Conservation (phyloP, 2,113 vertebrate species). For the Atlantisia rogersi region DNA sequence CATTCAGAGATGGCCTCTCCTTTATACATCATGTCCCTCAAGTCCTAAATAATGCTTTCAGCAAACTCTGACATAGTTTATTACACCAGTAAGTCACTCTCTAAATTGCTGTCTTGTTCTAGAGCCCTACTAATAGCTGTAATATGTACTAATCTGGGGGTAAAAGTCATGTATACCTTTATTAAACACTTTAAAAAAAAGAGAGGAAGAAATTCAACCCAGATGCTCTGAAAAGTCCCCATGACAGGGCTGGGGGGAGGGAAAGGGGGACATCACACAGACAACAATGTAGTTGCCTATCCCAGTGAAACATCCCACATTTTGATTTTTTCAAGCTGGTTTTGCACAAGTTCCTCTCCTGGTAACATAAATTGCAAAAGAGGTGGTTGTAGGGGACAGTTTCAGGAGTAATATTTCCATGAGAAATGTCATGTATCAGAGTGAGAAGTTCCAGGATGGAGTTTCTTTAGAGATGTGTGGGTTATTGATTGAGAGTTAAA, state of each 20-base stretch:
- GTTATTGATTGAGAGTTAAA: background rate
- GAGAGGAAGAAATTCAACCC: background rate
- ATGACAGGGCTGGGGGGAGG: too few relatives aligned
- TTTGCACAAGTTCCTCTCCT: background rate
- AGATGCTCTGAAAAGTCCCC: background rate
- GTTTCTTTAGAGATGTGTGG: background rate
- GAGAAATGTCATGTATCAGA: background rate
- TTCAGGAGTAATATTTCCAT: background rate
- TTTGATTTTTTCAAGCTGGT: background rate
- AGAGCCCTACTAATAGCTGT: background rate
- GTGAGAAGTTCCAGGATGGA: background rate
- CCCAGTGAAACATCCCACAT: background rate
- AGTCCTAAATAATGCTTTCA: background rate
- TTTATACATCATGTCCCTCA: background rate
- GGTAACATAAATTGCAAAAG: background rate
- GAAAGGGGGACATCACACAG: too few relatives aligned
- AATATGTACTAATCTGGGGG: background rate
- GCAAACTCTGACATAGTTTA: background rate
- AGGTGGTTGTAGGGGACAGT: background rate
- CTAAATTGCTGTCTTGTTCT: background rate
- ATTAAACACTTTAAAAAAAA: background rate
- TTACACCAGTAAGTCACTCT: background rate
- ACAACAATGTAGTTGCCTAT: too few relatives aligned
- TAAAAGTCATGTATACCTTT: background rate
- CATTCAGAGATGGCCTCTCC: background rate